These are phyloP conservation scores for Bombus waltoni DNA, from an alignment of 1,140 invertebrate species.

Conservation along the genomic window DNA sequence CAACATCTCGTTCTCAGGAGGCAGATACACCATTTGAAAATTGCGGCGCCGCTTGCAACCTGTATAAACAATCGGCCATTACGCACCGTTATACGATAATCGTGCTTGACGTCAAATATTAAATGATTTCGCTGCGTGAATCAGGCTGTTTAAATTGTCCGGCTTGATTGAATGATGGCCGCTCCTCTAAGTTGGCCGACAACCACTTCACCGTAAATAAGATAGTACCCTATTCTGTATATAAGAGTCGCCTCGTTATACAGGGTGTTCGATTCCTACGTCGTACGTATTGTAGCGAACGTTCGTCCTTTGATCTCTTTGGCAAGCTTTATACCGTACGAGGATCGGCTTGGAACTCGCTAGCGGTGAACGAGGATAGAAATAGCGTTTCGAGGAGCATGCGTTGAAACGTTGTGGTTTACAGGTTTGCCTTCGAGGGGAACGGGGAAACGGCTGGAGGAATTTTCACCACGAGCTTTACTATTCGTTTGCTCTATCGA, in stretches of 20 bases:
- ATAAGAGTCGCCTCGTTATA: slow-evolving; percentile 67
- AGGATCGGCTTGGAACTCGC: not conserved
- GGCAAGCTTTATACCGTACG: not conserved
- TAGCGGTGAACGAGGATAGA: no score
- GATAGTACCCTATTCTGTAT: slow-evolving; percentile 70
- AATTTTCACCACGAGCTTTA: not conserved
- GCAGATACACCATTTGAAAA: slow-evolving; percentile 64
- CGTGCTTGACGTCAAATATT: slow-evolving; percentile 79
- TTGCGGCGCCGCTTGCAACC: slow-evolving; percentile 72
- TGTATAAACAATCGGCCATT: slow-evolving; percentile 74
- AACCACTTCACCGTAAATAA: slow-evolving; percentile 79
- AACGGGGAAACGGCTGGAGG: not conserved
- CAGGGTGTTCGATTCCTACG: slow-evolving; percentile 54
- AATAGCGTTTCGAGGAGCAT: no score
- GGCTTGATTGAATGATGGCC: slow-evolving; percentile 78
- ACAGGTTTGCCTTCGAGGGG: not conserved
- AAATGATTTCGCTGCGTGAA: slow-evolving; percentile 79
- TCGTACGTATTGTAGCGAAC: no score
- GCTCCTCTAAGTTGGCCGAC: slow-evolving; percentile 77
- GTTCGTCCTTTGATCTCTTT: no score
- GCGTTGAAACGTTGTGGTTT: not conserved
- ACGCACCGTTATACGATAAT: slow-evolving; percentile 77
- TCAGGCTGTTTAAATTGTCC: slow-evolving; percentile 79
- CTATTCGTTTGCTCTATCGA: slow-evolving; percentile 12
- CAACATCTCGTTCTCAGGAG: slow-evolving; percentile 63